These are phyloP conservation scores for Petroica traversi DNA, from an alignment of 2,113 vertebrate genomes.

Conservation along the genomic window DNA sequence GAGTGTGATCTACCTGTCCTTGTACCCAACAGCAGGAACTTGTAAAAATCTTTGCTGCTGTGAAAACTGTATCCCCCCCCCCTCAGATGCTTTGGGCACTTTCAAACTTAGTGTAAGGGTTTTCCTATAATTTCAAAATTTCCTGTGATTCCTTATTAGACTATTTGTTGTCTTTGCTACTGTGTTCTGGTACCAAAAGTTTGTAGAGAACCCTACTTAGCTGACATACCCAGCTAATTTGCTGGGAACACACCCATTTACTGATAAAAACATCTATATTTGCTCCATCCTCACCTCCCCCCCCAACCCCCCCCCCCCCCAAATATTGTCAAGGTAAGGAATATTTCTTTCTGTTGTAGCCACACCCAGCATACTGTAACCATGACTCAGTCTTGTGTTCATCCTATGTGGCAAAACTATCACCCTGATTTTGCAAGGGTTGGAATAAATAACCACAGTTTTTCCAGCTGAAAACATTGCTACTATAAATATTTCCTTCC, in stretches of 20 bases:
- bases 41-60: not conserved
- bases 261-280: not conserved
- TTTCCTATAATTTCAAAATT: not conserved
- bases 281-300: not conserved
- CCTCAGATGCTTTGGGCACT: not conserved
- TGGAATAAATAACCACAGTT: not conserved
- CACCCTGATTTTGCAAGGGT: not conserved
- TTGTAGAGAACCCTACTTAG: not conserved
- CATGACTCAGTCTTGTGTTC: conserved; percentile 12
- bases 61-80: not conserved
- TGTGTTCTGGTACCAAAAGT: not conserved
- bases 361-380: not conserved
- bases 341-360: not conserved
- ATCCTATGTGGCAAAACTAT: not conserved
- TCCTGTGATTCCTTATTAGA: not conserved
- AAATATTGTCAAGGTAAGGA: conserved; percentile 16
- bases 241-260: not conserved
- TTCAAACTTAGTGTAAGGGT: not conserved
- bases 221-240: not conserved
- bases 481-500: not conserved
- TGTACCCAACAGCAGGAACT: not conserved
- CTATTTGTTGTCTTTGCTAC: not conserved
- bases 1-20: not conserved
- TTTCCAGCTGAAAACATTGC: not conserved
- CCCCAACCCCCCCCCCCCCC: rapidly evolving